Conservation (phyloP, 1,140 invertebrate species). For the Anastrepha ludens region DNA sequence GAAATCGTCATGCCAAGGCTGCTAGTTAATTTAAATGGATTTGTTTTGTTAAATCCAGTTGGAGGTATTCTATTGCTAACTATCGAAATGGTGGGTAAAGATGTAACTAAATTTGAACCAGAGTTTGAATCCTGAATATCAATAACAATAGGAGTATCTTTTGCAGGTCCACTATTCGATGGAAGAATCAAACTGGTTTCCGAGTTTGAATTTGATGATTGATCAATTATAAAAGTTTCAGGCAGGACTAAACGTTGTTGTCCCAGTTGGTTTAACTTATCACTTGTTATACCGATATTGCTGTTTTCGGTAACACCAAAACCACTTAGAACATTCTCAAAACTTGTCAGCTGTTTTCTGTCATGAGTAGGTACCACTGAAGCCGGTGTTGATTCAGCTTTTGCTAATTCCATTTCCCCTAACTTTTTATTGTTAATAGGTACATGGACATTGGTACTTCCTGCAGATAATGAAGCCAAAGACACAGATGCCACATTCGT, state of each 20-base stretch:
- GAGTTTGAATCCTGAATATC: conserved; percentile 69
- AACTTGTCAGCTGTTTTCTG: conserved; percentile 59
- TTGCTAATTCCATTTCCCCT: neutral
- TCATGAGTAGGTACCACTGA: neutral
- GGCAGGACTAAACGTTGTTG: neutral
- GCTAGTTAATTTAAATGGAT: neutral
- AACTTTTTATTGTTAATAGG: conserved; percentile 20
- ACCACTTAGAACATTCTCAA: conserved; percentile 62
- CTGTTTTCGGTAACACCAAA: conserved; percentile 48
- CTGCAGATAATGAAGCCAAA: neutral
- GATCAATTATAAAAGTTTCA: conserved; percentile 59
- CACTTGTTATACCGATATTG: conserved; percentile 16
- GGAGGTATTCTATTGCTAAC: neutral
- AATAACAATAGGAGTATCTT: conserved; percentile 64
- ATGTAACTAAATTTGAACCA: conserved; percentile 62
- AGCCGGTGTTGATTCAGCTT: neutral
- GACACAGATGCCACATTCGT: neutral
- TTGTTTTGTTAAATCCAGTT: neutral
- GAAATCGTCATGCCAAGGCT: neutral
- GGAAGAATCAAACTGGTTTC: conserved; percentile 65
- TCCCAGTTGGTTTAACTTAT: neutral
- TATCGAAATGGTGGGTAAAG: neutral
- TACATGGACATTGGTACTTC: neutral
- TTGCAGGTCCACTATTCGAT: conserved; percentile 66
- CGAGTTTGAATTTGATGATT: conserved; percentile 61